Percentiles rank a stretch among this genome's conserved stretches.
phyloP scores from a whole-genome alignment of 1,140 invertebrate species.

The Bactericera cockerelli region DNA sequence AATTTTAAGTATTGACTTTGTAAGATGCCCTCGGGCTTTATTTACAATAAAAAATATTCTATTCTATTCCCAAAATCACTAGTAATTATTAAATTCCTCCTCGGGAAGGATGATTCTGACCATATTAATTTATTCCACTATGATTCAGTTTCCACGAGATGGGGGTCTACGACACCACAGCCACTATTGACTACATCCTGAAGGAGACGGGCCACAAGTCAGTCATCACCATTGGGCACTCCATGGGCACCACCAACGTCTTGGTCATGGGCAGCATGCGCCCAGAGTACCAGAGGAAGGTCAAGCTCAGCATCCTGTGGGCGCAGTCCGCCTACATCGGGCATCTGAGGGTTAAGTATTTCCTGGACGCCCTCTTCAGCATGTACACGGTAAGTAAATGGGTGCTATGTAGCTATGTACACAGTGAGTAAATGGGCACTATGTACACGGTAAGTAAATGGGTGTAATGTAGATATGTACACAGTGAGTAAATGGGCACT shows the following conservation, averaged over 20 bases:
- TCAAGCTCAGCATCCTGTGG: constrained; percentile 20
- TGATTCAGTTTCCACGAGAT: constrained; percentile 47
- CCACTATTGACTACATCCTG: constrained; percentile 42
- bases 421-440: no score
- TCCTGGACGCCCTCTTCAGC: background rate
- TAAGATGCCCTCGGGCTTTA: no score
- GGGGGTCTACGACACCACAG: constrained; percentile 42
- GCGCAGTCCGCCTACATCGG: constrained; percentile 14
- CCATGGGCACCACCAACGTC: constrained; percentile 39
- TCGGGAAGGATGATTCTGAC: no score
- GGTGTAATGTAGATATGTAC: no score
- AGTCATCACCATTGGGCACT: constrained; percentile 40
- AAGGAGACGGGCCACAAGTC: constrained; percentile 31
- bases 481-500: no score
- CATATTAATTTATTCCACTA: no score
- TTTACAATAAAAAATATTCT: no score
- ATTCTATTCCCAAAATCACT: no score
- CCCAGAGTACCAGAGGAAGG: constrained; percentile 36
- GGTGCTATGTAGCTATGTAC: no score
- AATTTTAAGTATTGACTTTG: no score
- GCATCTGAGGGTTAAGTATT: constrained; percentile 1
- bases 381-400: background rate
- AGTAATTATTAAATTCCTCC: no score
- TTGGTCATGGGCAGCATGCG: constrained; percentile 33
- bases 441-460: background rate